These are phyloP conservation scores for Drosophila mayaguana DNA, from an alignment of 2,888 invertebrate genomes.

Conservation along the genomic window DNA sequence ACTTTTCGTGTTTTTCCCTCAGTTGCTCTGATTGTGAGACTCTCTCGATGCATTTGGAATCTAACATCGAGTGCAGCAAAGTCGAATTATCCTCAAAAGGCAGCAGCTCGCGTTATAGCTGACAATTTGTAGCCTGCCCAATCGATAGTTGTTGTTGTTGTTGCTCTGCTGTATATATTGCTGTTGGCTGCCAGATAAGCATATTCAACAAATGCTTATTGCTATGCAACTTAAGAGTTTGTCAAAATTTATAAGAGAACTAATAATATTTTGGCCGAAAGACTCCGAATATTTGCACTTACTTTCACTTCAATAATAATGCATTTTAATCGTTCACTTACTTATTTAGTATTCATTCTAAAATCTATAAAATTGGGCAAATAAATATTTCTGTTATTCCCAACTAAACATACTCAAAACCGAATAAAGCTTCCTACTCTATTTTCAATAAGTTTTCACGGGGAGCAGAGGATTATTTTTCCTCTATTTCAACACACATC, in stretches of 20 bases:
- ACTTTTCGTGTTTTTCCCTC: conserved; percentile 51
- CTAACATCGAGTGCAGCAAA: conserved; percentile 36
- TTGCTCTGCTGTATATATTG: background rate
- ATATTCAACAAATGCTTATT: no score
- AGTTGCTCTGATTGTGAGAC: conserved; percentile 6
- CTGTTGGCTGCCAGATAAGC: background rate
- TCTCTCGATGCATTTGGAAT: conserved; percentile 31
- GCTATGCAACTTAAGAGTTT: background rate
- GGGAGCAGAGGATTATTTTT: conserved; percentile 20
- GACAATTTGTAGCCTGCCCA: conserved; percentile 29
- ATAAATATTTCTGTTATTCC: no score
- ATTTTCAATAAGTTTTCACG: background rate
- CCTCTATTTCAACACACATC: background rate
- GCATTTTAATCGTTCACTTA: no score
- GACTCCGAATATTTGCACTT: no score
- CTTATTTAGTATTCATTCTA: no score
- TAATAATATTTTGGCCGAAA: no score
- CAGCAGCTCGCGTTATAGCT: conserved; percentile 6
- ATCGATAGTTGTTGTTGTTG: conserved; percentile 24
- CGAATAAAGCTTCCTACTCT: no score
- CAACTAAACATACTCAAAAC: background rate
- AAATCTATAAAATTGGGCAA: no score
- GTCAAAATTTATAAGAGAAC: background rate
- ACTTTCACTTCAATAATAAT: no score
- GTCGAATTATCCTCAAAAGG: conserved; percentile 18